phyloP scores from a whole-genome alignment of 1,140 invertebrate genomes.

The Diprion similis region DNA sequence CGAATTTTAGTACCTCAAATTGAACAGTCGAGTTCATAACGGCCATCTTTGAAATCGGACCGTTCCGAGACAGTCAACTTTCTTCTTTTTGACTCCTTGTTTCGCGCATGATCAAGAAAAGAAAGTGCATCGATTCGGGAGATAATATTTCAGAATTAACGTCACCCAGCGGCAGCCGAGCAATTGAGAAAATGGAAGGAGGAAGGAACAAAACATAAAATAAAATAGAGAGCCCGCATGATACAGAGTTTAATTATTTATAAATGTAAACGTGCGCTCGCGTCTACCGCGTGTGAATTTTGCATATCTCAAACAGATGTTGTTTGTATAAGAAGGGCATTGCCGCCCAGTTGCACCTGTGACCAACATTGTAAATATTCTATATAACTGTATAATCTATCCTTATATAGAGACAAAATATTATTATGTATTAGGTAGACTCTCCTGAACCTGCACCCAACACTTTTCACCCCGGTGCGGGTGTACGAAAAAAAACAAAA shows the following conservation, averaged over 20 bases:
- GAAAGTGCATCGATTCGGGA: too few species aligned
- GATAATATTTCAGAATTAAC: too few species aligned
- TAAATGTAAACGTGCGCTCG: background rate
- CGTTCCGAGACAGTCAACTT: too few species aligned
- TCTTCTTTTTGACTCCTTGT: too few species aligned
- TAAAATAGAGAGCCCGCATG: background rate
- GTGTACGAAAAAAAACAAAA: background rate
- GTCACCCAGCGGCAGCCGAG: background rate
- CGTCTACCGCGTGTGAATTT: constrained; percentile 31
- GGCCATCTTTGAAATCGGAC: too few species aligned
- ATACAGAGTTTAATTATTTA: constrained; percentile 2
- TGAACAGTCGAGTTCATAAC: too few species aligned
- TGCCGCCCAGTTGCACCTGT: constrained; percentile 41
- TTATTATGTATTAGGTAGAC: background rate
- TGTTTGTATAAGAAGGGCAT: constrained; percentile 29
- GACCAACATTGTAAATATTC: constrained; percentile 55
- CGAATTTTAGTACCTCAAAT: too few species aligned
- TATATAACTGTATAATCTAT: constrained; percentile 49
- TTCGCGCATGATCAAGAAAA: too few species aligned
- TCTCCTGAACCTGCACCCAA: too few species aligned
- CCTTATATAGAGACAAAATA: background rate
- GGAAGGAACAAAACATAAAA: background rate
- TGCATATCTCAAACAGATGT: constrained; percentile 47
- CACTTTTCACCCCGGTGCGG: too few species aligned
- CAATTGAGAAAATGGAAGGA: background rate